Evolutionary conservation across 2,113 vertebrate species (phyloP), one percentile per base, ranked within the genome.

Genomic region (Scopus umbretta): DNA sequence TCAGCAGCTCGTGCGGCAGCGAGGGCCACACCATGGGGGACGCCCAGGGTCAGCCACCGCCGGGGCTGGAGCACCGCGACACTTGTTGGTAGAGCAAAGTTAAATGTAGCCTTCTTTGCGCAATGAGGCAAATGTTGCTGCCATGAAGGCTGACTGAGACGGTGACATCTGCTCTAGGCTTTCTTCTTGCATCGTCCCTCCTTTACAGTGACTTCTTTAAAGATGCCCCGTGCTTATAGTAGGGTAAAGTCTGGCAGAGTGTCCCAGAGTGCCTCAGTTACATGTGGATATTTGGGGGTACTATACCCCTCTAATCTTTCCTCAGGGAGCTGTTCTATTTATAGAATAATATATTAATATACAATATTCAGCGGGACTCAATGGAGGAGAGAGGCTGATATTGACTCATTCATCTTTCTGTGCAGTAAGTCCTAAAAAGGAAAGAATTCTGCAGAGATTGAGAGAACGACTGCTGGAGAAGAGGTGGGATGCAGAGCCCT

Each of bases 41-140:
- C 80, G 45, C 29, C 55, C 42, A 20, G 45, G 26, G 83, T 29
- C 30, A 32, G 32, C 36, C 62, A 19, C 56, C 10, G 0, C 43
- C 26, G 1, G 4, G 40, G 22, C 16, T 2, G 1, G 26, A 21
- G 19, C 67, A 1, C 3, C 2, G 27, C 40, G 2, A 2, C 7
- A 6, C 29, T 4, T 17, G 13, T 4, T 3, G 52, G 52, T 3
- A 32, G 62, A 53, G 47, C n/a, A 11, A 13, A 26, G 8, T 8
- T 5, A 32, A 19, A 7, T 2, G 30, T 6, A 13, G 50, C 56
- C 3, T 2, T 1, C 40, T 42, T 61, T 29, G 40, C 16, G 9
- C 40, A 8, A 16, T 0, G 10, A 23, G 52, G 2, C 53, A 8
- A 9, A 10, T 13, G 40, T 38, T 40, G 47, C 47, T 58, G 36